phyloP scores from a whole-genome alignment of 2,888 invertebrate genomes.

The Rhorus exstirpatorius region DNA sequence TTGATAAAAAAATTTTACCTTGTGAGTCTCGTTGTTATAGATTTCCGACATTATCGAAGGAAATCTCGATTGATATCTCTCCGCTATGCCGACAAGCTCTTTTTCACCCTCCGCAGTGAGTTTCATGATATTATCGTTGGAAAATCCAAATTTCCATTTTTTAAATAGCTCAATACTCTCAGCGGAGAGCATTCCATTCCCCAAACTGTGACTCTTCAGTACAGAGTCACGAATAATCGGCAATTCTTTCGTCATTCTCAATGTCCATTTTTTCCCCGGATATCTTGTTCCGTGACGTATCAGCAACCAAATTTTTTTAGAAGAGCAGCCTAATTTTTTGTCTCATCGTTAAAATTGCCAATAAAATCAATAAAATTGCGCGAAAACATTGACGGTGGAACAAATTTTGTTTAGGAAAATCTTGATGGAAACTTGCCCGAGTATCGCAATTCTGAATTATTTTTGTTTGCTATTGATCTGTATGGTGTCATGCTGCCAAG shows the following conservation, averaged over 20 bases:
- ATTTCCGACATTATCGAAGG: slow-evolving; percentile 88
- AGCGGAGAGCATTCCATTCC: slow-evolving; percentile 86
- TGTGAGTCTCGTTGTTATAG: slow-evolving; percentile 89
- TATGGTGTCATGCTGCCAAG: slow-evolving; percentile 91
- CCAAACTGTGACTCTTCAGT: slow-evolving; percentile 86
- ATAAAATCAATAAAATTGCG: neutral
- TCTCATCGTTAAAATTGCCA: neutral
- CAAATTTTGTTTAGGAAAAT: neutral
- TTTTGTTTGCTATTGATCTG: slow-evolving; percentile 89
- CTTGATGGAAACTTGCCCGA: slow-evolving; percentile 86
- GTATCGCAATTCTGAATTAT: slow-evolving; percentile 88
- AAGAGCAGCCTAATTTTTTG: slow-evolving; percentile 87
- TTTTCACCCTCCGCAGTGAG: slow-evolving; percentile 92
- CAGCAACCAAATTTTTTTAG: slow-evolving; percentile 91
- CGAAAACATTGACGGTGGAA: neutral
- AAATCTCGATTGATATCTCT: slow-evolving; percentile 91
- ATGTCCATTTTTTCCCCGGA: slow-evolving; percentile 89
- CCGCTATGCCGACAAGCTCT: slow-evolving; percentile 91
- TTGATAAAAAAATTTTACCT: slow-evolving; percentile 85
- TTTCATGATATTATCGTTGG: slow-evolving; percentile 87
- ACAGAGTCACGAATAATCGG: slow-evolving; percentile 87
- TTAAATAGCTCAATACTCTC: slow-evolving; percentile 86
- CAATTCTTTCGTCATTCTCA: slow-evolving; percentile 87
- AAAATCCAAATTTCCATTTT: slow-evolving; percentile 88
- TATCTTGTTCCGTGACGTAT: slow-evolving; percentile 93